These are phyloP conservation scores for Cephalopachus bancanus DNA, from an alignment of 2,797 vertebrate genomes.

Conservation along the genomic window DNA sequence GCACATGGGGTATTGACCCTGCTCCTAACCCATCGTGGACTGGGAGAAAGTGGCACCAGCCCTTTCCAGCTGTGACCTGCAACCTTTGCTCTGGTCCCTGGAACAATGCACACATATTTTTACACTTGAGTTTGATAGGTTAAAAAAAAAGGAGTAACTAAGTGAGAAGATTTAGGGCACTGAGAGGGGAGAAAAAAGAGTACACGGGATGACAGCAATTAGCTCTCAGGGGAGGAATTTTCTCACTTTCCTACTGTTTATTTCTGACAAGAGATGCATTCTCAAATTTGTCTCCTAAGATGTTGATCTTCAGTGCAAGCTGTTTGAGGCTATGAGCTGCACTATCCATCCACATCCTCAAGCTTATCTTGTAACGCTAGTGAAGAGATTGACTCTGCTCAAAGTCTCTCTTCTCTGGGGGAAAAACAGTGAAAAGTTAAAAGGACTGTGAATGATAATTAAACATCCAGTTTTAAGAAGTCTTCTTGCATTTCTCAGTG, in stretches of 20 bases:
- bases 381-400: background rate
- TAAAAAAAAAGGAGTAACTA: constrained; percentile 74
- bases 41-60: constrained; percentile 74
- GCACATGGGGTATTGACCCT: constrained; percentile 68
- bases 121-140: constrained; percentile 84
- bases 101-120: constrained; percentile 84
- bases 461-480: background rate
- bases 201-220: constrained; percentile 65
- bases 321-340: background rate
- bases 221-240: constrained; percentile 19
- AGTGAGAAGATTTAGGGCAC: constrained; percentile 69
- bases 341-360: background rate
- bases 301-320: background rate
- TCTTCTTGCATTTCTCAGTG: constrained; percentile 10
- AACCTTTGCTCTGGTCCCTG: constrained; percentile 79
- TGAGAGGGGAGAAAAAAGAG: constrained; percentile 46
- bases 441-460: background rate
- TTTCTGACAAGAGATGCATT: constrained; percentile 51
- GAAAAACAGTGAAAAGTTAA: background rate
- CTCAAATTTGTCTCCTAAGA: background rate
- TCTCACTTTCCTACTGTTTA: constrained; percentile 62
- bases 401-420: constrained; percentile 16
- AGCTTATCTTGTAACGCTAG: background rate
- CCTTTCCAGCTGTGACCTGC: constrained; percentile 88
- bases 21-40: constrained; percentile 37